Evolutionary conservation across 2,113 vertebrate species (phyloP).

Genomic region (Ia io): DNA sequence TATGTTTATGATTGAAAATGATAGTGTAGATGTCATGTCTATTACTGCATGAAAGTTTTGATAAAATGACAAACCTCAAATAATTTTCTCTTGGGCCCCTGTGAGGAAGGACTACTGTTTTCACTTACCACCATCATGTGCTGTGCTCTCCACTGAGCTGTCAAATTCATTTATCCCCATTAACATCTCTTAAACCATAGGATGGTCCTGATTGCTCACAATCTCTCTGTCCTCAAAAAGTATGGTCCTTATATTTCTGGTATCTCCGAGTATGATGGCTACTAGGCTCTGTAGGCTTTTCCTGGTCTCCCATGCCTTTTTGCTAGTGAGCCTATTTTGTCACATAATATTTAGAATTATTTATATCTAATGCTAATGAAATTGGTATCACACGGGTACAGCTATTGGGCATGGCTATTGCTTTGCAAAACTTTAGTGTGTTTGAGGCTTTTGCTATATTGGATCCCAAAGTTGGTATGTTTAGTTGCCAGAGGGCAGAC

Average conservation of each 20-base stretch:
- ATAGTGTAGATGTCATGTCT: neutral
- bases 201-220: neutral
- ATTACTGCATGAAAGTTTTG: neutral
- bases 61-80: neutral
- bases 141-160: neutral
- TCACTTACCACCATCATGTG: neutral
- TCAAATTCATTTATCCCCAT: neutral
- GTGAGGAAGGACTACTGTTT: neutral
- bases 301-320: neutral
- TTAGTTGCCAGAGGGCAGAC: neutral
- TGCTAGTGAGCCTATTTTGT: neutral
- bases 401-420: neutral
- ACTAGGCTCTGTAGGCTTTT: neutral
- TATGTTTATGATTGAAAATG: neutral
- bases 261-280: neutral
- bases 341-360: neutral
- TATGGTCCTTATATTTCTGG: neutral
- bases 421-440: neutral
- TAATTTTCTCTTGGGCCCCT: neutral
- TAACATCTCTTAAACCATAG: neutral
- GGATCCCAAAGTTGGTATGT: neutral
- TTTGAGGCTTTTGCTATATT: slow-evolving; percentile 12
- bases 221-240: neutral
- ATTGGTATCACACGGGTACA: neutral
- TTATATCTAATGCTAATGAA: neutral